A percentile compares a stretch with the other conserved stretches of the same genome.
Evolutionary conservation across 2,888 invertebrate genomes (phyloP).

Genomic region (Acronicta psi): DNA sequence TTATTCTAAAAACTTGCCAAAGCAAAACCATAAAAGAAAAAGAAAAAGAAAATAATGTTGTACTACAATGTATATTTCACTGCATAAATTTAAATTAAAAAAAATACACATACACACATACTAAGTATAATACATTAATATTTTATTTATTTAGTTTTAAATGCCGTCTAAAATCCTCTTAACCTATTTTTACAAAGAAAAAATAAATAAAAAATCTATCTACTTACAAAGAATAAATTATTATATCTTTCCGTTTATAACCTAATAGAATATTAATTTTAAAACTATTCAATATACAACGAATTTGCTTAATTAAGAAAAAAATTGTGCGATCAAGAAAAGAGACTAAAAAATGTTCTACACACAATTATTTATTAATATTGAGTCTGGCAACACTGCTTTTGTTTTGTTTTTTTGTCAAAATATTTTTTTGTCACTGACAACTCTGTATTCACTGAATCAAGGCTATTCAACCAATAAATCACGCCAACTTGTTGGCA

Average conservation of each 20-base stretch:
- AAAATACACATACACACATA: slow-evolving; percentile 60
- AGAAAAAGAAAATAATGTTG: slow-evolving; percentile 63
- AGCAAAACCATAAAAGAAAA: slow-evolving; percentile 45
- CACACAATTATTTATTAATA: slow-evolving; percentile 40
- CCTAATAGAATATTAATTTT: slow-evolving; percentile 51
- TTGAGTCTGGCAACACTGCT: slow-evolving; percentile 43
- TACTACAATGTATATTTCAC: slow-evolving; percentile 74
- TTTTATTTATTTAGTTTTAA: slow-evolving; percentile 56
- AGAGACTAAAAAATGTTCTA: slow-evolving; percentile 43
- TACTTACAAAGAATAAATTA: slow-evolving; percentile 61
- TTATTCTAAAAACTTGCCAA: slow-evolving; percentile 4
- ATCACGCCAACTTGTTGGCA: no score
- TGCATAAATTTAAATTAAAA: slow-evolving; percentile 62
- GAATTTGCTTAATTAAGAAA: slow-evolving; percentile 37
- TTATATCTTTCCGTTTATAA: slow-evolving; percentile 36
- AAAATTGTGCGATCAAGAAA: slow-evolving; percentile 55
- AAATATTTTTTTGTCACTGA: slow-evolving; percentile 37
- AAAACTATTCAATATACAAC: slow-evolving; percentile 55
- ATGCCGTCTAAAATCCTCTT: slow-evolving; percentile 62
- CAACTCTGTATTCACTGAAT: slow-evolving; percentile 18
- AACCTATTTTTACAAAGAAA: slow-evolving; percentile 62
- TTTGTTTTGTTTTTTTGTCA: slow-evolving; percentile 45
- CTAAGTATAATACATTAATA: slow-evolving; percentile 52
- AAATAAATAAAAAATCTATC: slow-evolving; percentile 56
- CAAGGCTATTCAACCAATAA: neutral